Evolutionary conservation across 2,888 invertebrate genomes (phyloP).

Genomic region (Dione juno): DNA sequence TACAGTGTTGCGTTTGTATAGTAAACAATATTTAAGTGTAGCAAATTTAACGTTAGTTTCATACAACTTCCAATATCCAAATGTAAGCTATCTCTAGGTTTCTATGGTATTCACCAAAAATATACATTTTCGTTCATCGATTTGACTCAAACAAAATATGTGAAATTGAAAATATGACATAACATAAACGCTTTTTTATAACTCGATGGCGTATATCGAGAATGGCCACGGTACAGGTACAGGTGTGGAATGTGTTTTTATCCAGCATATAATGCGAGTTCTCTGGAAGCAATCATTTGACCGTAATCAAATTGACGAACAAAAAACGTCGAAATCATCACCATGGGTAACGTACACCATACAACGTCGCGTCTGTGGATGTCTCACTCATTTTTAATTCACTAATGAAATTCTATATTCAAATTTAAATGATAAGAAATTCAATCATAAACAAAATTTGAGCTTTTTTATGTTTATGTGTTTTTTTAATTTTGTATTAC

Average conservation of each 20-base stretch:
- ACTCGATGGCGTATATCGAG: conserved; percentile 6
- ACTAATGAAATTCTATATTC: conserved; percentile 6
- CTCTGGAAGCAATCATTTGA: conserved; percentile 56
- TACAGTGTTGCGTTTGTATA: no score
- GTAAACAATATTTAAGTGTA: no score
- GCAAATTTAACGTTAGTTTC: no score
- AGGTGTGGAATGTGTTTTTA: conserved; percentile 46
- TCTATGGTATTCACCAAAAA: no score
- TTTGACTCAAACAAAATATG: no score
- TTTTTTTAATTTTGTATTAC: not conserved
- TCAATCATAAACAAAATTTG: not conserved
- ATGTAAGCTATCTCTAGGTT: no score
- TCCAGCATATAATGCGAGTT: conserved; percentile 46
- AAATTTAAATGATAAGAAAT: not conserved
- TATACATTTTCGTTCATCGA: no score
- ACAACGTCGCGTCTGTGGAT: not conserved
- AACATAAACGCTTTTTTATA: not conserved
- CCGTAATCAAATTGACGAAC: conserved; percentile 65
- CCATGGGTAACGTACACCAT: no score
- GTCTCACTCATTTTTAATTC: conserved; percentile 22
- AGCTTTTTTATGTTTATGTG: not conserved
- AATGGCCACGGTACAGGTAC: not conserved
- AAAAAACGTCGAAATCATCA: conserved; percentile 65
- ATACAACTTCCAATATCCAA: no score
- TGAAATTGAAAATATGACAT: no score